phyloP scores from a whole-genome alignment of 2,888 invertebrate species.

The Exocentrus adspersus region DNA sequence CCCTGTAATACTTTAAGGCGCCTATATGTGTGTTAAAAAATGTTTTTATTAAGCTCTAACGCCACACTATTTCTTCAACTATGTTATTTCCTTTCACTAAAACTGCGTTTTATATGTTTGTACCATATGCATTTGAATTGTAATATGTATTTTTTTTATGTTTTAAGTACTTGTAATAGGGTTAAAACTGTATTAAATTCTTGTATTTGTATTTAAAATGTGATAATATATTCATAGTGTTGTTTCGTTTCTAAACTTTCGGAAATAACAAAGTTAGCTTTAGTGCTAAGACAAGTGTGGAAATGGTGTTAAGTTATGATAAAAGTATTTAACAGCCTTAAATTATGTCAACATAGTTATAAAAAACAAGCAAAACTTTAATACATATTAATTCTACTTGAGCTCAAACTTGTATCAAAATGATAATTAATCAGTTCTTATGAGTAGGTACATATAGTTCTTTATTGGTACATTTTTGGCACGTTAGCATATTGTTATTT shows the following conservation, averaged over 20 bases:
- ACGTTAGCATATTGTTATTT: not conserved
- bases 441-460: not conserved
- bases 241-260: too few relatives aligned
- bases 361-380: slow-evolving; percentile 27
- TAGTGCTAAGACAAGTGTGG: slow-evolving; percentile 21
- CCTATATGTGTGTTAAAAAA: slow-evolving; percentile 28
- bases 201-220: too few relatives aligned
- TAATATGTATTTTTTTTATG: too few relatives aligned
- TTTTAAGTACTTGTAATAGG: too few relatives aligned
- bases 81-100: slow-evolving; percentile 16
- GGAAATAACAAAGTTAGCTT: slow-evolving; percentile 14
- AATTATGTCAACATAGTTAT: slow-evolving; percentile 14
- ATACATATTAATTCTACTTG: slow-evolving; percentile 18
- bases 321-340: slow-evolving; percentile 19
- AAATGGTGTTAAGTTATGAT: slow-evolving; percentile 13
- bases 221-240: too few relatives aligned
- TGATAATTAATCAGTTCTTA: not conserved
- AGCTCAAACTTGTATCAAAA: not conserved
- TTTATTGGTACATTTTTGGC: slow-evolving; percentile 4
- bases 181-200: too few relatives aligned
- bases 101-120: too few relatives aligned
- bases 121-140: not conserved
- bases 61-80: slow-evolving; percentile 10
- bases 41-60: slow-evolving; percentile 23
- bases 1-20: slow-evolving; percentile 32